Conservation (phyloP, 35 echinoderm and acorn worm species). For the Apostichopus californicus region DNA sequence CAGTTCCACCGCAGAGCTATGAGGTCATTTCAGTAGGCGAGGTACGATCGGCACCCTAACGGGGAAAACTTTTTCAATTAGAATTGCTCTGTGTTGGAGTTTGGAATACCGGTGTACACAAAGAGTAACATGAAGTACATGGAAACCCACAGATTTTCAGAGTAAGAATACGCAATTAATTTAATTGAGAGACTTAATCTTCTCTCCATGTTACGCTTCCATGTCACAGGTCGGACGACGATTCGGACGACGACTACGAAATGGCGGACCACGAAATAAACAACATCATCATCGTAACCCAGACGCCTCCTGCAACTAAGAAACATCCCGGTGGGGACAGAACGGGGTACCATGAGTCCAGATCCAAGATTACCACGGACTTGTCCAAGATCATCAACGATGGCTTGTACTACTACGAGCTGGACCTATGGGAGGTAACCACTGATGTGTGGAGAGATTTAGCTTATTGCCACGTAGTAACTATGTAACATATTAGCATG, state of each 20-base stretch:
- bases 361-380: slow-evolving; percentile 86
- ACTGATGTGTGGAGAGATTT: no score
- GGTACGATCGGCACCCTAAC: no score
- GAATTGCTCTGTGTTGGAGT: no score
- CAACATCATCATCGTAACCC: slow-evolving; percentile 99
- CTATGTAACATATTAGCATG: no score
- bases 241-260: slow-evolving; percentile 88
- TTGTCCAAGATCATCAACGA: slow-evolving; percentile 97
- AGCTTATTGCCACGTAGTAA: no score
- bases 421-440: slow-evolving; percentile 83
- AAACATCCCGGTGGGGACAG: slow-evolving; percentile 96
- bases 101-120: no score
- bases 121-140: no score
- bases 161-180: background rate
- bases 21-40: no score
- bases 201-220: background rate
- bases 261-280: slow-evolving; percentile 90
- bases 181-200: background rate
- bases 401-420: slow-evolving; percentile 95
- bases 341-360: slow-evolving; percentile 81
- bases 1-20: no score
- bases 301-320: slow-evolving; percentile 91
- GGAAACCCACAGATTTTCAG: no score
- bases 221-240: slow-evolving; percentile 84
- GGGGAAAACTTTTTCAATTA: no score